These are phyloP conservation scores for Linepithema humile DNA, from an alignment of 1,140 invertebrate species.

Conservation along the genomic window DNA sequence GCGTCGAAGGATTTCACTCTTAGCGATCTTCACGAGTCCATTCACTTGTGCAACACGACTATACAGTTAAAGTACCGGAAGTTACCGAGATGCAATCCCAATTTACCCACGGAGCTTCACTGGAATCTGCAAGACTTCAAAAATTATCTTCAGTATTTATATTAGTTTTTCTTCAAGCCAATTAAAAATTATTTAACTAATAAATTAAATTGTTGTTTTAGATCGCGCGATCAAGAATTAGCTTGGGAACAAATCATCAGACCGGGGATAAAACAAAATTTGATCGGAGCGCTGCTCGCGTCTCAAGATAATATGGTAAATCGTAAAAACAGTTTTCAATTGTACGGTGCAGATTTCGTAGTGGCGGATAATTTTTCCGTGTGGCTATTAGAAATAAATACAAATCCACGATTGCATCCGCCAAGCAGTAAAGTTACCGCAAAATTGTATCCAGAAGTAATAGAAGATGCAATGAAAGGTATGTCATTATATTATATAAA, in stretches of 20 bases:
- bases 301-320: conserved; percentile 91
- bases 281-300: conserved; percentile 91
- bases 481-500: neutral
- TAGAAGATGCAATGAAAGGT: conserved; percentile 96
- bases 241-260: conserved; percentile 84
- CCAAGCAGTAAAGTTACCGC: conserved; percentile 93
- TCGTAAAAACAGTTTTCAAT: conserved; percentile 93
- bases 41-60: conserved; percentile 96
- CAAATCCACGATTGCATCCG: conserved; percentile 92
- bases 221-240: conserved; percentile 77
- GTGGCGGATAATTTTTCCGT: conserved; percentile 93
- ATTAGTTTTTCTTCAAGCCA: neutral
- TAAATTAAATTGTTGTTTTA: conserved; percentile 45
- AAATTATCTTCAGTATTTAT: conserved; percentile 79
- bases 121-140: conserved; percentile 86
- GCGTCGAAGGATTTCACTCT: conserved; percentile 94
- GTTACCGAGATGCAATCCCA: conserved; percentile 82
- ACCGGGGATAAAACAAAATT: conserved; percentile 91
- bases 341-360: conserved; percentile 97
- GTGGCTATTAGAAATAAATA: conserved; percentile 97
- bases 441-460: conserved; percentile 91
- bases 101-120: conserved; percentile 87
- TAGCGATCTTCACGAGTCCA: conserved; percentile 93
- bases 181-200: neutral
- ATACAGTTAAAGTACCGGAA: conserved; percentile 90